These are phyloP conservation scores for Gambusia affinis DNA, from an alignment of 2,113 vertebrate genomes.

Conservation along the genomic window DNA sequence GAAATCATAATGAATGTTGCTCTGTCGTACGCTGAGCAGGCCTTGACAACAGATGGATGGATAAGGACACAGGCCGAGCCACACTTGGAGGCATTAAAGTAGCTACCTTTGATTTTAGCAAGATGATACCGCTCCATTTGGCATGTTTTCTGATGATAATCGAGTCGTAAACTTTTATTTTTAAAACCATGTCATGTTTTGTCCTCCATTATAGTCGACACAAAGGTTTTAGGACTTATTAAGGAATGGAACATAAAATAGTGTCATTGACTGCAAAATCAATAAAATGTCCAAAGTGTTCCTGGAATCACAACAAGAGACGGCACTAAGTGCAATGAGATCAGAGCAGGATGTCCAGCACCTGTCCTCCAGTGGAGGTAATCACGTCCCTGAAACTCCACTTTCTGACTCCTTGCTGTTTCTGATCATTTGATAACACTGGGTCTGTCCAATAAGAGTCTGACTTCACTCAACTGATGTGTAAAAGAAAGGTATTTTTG, in stretches of 20 bases:
- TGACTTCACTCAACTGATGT: too few species aligned
- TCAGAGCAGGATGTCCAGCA: background rate
- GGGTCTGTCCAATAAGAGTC: background rate
- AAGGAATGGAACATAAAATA: background rate
- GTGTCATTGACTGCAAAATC: conserved; percentile 1
- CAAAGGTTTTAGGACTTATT: background rate
- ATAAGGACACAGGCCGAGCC: background rate
- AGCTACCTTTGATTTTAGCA: background rate
- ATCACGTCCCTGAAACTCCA: background rate
- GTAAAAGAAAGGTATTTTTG: too few species aligned
- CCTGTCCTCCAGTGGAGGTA: background rate
- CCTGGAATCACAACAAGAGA: background rate
- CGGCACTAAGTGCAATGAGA: background rate
- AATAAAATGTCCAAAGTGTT: conserved; percentile 7
- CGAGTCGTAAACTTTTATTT: background rate
- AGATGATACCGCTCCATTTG: background rate
- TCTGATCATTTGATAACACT: background rate
- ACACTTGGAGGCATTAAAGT: background rate
- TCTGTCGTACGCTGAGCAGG: background rate
- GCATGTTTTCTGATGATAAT: background rate
- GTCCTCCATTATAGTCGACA: background rate
- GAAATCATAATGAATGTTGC: background rate
- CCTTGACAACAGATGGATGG: background rate
- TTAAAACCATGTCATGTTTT: background rate
- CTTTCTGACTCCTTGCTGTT: background rate